Evolutionary conservation across 2,888 invertebrate genomes (phyloP).

Genomic region (Lucinisca nassula): DNA sequence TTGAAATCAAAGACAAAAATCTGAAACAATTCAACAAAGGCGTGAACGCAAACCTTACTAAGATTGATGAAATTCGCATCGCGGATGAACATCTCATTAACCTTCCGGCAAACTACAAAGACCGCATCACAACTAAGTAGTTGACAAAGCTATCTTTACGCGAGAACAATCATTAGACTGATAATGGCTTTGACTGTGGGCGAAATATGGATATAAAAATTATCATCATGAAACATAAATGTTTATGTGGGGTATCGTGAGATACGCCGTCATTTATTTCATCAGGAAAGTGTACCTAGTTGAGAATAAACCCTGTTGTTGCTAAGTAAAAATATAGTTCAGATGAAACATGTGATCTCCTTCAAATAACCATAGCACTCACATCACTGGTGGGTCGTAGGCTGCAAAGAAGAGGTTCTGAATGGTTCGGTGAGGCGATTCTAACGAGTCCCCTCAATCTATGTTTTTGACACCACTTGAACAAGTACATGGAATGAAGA

Average conservation of each 20-base stretch:
- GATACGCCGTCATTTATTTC: not conserved
- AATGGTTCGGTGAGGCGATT: no score
- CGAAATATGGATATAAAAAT: conserved; percentile 36
- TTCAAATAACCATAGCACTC: no score
- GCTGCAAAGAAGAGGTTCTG: no score
- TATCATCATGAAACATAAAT: not conserved
- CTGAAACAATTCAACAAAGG: conserved; percentile 7
- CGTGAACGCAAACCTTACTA: conserved; percentile 2
- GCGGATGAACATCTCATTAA: conserved; percentile 2
- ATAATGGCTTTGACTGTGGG: conserved; percentile 39
- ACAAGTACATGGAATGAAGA: no score
- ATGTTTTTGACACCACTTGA: no score
- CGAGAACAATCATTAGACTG: conserved; percentile 40
- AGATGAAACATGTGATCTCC: no score
- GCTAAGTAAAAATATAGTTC: no score
- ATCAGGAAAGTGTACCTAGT: no score
- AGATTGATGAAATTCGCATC: conserved; percentile 13
- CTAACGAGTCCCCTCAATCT: no score
- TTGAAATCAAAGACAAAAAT: not conserved
- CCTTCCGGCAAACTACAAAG: conserved; percentile 27
- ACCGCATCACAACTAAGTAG: conserved; percentile 33
- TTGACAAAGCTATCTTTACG: conserved; percentile 59
- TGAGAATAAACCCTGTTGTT: no score
- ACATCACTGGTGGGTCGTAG: no score
- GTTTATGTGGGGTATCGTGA: not conserved